A percentile compares a stretch with the other conserved stretches of the same genome.
Conservation (phyloP, 1,140 invertebrate genomes). For the Centruroides vittatus region DNA sequence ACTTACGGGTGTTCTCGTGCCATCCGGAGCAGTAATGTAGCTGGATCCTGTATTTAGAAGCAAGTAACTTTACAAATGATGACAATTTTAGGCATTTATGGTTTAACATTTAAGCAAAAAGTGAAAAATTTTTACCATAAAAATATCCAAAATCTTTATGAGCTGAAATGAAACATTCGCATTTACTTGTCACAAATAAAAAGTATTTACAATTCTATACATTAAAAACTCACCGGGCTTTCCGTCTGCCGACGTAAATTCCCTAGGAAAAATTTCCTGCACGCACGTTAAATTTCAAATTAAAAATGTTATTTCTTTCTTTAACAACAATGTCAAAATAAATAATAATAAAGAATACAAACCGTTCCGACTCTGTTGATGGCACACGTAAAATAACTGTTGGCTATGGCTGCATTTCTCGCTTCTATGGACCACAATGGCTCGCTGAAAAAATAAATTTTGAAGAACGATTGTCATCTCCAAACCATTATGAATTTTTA, state of each 20-base stretch:
- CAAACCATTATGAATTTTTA: too few relatives aligned
- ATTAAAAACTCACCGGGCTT: too few relatives aligned
- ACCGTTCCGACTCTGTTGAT: slow-evolving; percentile 90
- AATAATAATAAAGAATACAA: slow-evolving; percentile 15
- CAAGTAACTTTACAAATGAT: too few relatives aligned
- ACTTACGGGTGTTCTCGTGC: slow-evolving; percentile 65
- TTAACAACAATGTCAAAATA: too few relatives aligned
- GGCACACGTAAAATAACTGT: slow-evolving; percentile 82
- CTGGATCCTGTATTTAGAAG: slow-evolving; percentile 48
- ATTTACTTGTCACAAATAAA: too few relatives aligned
- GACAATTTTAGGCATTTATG: too few relatives aligned
- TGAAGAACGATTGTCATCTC: too few relatives aligned
- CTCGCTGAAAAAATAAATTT: slow-evolving; percentile 51
- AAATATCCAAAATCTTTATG: slow-evolving; percentile 94
- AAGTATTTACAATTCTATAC: too few relatives aligned
- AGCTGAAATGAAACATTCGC: slow-evolving; percentile 31
- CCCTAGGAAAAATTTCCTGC: too few relatives aligned
- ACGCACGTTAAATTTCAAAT: too few relatives aligned
- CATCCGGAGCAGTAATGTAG: slow-evolving; percentile 89
- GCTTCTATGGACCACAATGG: slow-evolving; percentile 93
- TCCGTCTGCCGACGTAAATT: too few relatives aligned
- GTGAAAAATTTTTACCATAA: slow-evolving; percentile 44
- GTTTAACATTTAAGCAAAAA: neutral
- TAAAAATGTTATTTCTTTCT: too few relatives aligned
- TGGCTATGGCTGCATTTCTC: slow-evolving; percentile 90